Base-by-base conservation (phyloP, 2,797 vertebrate species). In the Saxicola maurus region DNA sequence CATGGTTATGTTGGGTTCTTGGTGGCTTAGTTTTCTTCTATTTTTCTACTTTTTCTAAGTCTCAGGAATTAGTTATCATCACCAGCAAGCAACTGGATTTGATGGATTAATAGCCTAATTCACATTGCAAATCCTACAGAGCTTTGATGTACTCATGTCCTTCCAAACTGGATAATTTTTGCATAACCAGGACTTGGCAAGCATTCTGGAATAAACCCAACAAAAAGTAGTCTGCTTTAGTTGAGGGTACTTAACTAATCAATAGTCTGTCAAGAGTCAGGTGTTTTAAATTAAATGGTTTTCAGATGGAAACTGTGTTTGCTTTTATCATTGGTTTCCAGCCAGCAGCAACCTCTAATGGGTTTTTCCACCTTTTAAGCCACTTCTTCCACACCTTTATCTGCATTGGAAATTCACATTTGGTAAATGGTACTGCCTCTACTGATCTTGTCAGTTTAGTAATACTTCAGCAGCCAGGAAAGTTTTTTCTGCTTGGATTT, bases 101-200 rank as follows among this genome's bases (percentile, higher is more conserved):
- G 42, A 69, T 73, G 45, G 33, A 84, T 90, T 61, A 86, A 82
- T 74, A 66, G 15, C 60, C 62, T 82, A 40, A 85, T 75, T 35
- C 66, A 24, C 68, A 43, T 2, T 82, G 62, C 68, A 92, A 61
- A 86, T 75, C 74, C 69, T 60, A 23, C 28, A 53, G 74, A 78
- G 19, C 42, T 92, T 17, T 51, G 35, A 49, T 76, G 31, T 73
- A 67, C 40, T 80, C 8, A 1, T 30, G 43, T 80, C 87, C 65
- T 91, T 94, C 68, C 84, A 93, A 78, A 82, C 5, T 7, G 38
- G 21, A 28, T 80, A 64, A 42, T 67, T 82, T 91, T 89, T 90
- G 66, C 53, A n/a, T 67, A 78, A 52, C 46, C 37, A 55, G 64
- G 64, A 55, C 60, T 89, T 92, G 53, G 69, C 91, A 94, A 73